phyloP scores from a whole-genome alignment of 2,113 vertebrate genomes.

The Phaethon lepturus region DNA sequence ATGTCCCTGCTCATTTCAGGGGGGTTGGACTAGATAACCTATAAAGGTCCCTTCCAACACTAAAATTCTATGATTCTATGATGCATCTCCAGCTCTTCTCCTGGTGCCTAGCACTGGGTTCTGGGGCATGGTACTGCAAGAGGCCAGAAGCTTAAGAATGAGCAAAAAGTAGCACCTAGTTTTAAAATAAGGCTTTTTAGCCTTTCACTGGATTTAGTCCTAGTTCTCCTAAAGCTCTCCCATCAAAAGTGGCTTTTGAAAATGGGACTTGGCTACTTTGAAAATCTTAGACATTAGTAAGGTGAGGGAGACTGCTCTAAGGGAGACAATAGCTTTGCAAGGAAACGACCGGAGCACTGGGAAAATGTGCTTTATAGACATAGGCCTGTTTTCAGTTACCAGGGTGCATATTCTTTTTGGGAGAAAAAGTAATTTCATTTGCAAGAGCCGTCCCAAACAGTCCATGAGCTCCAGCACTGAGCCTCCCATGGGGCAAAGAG shows the following conservation, averaged over 20 bases:
- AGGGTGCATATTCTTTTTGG: not conserved
- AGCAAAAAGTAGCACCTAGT: not conserved
- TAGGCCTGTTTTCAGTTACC: not conserved
- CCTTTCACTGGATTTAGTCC: not conserved
- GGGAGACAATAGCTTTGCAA: not conserved
- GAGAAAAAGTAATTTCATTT: not conserved
- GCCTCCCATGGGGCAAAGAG: rapidly evolving
- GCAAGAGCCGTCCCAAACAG: not conserved
- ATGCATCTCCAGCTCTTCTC: not conserved
- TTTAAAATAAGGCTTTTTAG: not conserved
- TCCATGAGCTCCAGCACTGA: not conserved
- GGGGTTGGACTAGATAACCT: too few relatives aligned
- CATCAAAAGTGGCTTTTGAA: not conserved
- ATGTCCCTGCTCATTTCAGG: too few relatives aligned
- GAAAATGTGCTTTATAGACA: rapidly evolving
- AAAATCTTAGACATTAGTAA: not conserved
- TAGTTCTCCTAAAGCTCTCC: not conserved
- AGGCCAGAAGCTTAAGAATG: not conserved
- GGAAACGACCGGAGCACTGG: not conserved
- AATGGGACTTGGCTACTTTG: not conserved
- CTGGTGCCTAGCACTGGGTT: not conserved
- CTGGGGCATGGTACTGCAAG: not conserved
- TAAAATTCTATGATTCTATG: too few relatives aligned
- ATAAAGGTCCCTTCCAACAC: too few relatives aligned
- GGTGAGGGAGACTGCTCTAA: not conserved